Base-by-base conservation (phyloP, 2,888 invertebrate genomes). In the Clitarchus hookeri region DNA sequence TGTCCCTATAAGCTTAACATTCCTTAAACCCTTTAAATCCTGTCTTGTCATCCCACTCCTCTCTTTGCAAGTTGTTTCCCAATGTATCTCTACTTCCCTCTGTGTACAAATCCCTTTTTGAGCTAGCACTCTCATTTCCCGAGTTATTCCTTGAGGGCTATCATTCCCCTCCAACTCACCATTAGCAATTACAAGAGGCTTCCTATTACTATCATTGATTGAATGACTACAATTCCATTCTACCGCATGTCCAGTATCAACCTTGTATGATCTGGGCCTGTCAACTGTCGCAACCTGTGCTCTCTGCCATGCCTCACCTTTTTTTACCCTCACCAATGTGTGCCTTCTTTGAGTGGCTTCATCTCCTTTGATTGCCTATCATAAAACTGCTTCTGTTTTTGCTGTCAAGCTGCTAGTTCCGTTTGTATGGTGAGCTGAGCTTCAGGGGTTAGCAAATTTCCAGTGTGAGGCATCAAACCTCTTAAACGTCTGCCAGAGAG, bases 401-500 rank as follows among this genome's bases (percentile, higher is more conserved):
- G 65, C n/a, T 65, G 65, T 19, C 65, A 11, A 16, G 65, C 65
- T 1, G 23, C n/a, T 23, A 65, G n/a, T 11, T 65, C 23, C 8
- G 65, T 8, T 65, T 65, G 23, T 65, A 65, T n/a, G n/a, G 6
- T 65, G n/a, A 23, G 8, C n/a, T 65, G 65, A 65, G 65, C 65
- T 9, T 65, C 65, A n/a, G 65, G 65, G n/a, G 11, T 65, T 65
- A 65, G 16, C 11, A 65, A n/a, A 16, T 65, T n/a, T 65, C 16
- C 8, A 23, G 65, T 65, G 65, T 16, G 65, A 65, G 65, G 65
- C 65, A 65, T 65, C 65, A 65, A 65, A n/a, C 65, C 65, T 65
- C n/a, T n/a, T n/a, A n/a, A n/a, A n/a, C n/a, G n/a, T n/a, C 65
- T 65, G n/a, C 65, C 65, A 65, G 16, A 65, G 65, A 65, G 65